Evolutionary conservation across 2,797 vertebrate genomes (phyloP).

Genomic region (Semaprochilodus insignis): DNA sequence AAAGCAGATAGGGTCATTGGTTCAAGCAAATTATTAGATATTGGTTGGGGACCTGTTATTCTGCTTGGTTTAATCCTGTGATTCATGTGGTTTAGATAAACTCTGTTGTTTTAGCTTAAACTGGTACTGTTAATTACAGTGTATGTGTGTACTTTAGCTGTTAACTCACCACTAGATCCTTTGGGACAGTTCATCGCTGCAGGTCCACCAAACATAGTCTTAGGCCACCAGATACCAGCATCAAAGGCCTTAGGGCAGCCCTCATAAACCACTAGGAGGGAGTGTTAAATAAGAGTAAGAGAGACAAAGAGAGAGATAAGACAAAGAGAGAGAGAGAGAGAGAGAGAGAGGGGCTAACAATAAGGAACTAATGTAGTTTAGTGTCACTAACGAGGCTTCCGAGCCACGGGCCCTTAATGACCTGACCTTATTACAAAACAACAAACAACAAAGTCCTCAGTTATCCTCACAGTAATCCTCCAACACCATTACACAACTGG

Average conservation of each 20-base stretch:
- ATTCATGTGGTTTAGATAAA: neutral
- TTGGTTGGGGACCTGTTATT: neutral
- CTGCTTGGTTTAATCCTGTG: neutral
- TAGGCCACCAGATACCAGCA: conserved; percentile 90
- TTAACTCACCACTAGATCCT: conserved; percentile 84
- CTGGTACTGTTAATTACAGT: too few relatives aligned
- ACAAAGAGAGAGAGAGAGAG: neutral
- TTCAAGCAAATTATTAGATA: neutral
- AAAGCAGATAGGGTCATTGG: neutral
- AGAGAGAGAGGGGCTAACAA: conserved; percentile 3
- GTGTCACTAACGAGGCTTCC: conserved; percentile 6
- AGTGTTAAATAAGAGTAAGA: neutral
- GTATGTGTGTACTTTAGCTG: neutral
- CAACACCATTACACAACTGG: conserved; percentile 17
- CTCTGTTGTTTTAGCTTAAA: too few relatives aligned
- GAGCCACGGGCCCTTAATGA: conserved; percentile 13
- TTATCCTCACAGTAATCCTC: conserved; percentile 17
- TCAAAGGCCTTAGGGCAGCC: conserved; percentile 88
- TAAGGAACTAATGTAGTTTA: conserved; percentile 22
- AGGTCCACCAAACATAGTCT: conserved; percentile 87
- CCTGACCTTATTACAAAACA: conserved; percentile 1
- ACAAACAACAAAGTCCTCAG: conserved; percentile 6
- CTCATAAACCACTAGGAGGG: conserved; percentile 83
- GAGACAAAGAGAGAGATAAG: neutral
- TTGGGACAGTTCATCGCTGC: conserved; percentile 87